Percentiles rank a stretch among this genome's conserved stretches.
Evolutionary conservation across 2,113 vertebrate species (phyloP).

Genomic region (Eudyptes chrysolophus): DNA sequence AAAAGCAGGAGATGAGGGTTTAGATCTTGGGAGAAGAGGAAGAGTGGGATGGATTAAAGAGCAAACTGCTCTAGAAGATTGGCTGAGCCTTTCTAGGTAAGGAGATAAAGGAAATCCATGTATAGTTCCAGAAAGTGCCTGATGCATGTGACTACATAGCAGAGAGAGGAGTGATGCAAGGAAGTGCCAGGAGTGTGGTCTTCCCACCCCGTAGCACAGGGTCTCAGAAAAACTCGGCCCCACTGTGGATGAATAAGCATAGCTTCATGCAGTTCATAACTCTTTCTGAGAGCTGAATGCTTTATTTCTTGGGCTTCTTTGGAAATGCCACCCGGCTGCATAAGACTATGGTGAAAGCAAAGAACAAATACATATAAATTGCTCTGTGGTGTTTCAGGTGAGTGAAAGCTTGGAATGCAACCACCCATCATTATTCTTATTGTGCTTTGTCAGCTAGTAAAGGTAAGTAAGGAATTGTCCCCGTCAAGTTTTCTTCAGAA

Average conservation of each 20-base stretch:
- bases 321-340: neutral
- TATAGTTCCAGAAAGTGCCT: neutral
- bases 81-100: neutral
- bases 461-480: neutral
- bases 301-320: neutral
- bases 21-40: neutral
- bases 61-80: neutral
- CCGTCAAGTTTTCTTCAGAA: constrained; percentile 19
- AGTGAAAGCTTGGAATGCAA: neutral
- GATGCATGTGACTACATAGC: neutral
- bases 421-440: neutral
- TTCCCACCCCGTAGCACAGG: neutral
- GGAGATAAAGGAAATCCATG: neutral
- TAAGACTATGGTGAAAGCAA: neutral
- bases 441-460: neutral
- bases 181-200: neutral
- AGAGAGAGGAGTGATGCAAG: neutral
- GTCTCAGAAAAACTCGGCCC: neutral
- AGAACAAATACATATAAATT: neutral
- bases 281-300: neutral
- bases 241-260: neutral
- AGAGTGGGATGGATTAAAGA: neutral
- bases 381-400: neutral
- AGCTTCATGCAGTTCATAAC: neutral
- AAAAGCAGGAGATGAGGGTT: neutral